Base-by-base conservation (phyloP, 2,113 vertebrate species). In the Spilogale gracilis region DNA sequence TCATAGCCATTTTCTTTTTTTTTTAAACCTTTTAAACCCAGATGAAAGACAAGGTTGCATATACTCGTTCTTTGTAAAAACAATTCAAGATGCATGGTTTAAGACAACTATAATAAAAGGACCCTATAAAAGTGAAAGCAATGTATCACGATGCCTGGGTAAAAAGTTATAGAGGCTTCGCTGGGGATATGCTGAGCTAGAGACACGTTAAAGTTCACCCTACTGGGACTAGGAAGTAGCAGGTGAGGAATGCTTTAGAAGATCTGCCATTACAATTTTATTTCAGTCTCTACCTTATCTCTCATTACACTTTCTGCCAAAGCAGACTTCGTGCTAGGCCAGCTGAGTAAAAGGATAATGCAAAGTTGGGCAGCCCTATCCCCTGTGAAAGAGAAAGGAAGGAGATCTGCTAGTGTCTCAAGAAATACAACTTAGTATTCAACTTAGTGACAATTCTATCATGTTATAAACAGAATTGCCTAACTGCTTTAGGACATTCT, bases 401-500 rank as follows among this genome's bases (percentile, higher is more conserved):
- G 17, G 27, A 82, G 32, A 94, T 95, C 48, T 48, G 3, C n/a
- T 79, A 9, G 32, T 61, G 43, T 96, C 30, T 92, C 74, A 87
- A 63, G 45, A 91, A 96, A 78, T 25, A 85, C 12, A 88, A 83
- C 79, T 45, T 95, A 73, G 78, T 16, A 92, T 61, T 92, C 30
- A 65, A 83, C 20, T 61, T 90, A n/a, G 9, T 93, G 43, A 93
- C 23, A 89, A 91, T 58, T 43, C 16, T 63, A 76, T 48, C 23
- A 94, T 5, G 0, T 85, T 94, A 83, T 3, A 89, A 38, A 88
- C 2, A 97, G 27, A 95, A 91, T 14, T 91, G n/a, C 20, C 48
- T 93, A 89, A 82, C 67, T 45, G 20, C 20, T 92, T 93, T 95
- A 96, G 54, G 60, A 89, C 32, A 83, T 79, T 96, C 16, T 92